Base-by-base conservation (phyloP, 2,113 vertebrate genomes). In the Crotalus helleri region DNA sequence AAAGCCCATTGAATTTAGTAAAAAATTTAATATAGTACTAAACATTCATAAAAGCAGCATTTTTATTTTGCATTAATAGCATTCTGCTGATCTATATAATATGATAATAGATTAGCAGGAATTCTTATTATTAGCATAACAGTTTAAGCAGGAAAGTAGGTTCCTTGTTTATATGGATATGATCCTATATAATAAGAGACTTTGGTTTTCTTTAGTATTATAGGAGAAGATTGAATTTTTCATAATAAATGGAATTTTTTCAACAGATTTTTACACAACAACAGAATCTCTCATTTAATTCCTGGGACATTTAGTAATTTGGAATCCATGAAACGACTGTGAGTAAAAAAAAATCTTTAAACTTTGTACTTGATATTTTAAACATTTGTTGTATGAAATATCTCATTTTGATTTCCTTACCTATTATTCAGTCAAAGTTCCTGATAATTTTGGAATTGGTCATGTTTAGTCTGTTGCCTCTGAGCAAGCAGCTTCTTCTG, bases 241-340 rank as follows among this genome's bases (percentile, higher is more conserved):
- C 54, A 93, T 94, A 39, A 90, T 94, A 91, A 33, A 81, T 92
- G 3, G 1, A 1, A 94, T 91, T 11, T 95, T 33, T 93, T 95
- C 94, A 85, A 96, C 97, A 99, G 99, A 94, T 99, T 99, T 98
- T 98, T 99, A 92, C 99, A 99, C 97, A 99, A 99, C 98, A 99
- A 99, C 97, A 98, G 98, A 96, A 99, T 99, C 94, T 98, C 98
- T 92, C 98, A 99, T 89, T 98, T 99, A 29, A 98, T 98, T 94
- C 98, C 98, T 0, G 99, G 99, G 95, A 99, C 99, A 1, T 99
- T 99, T 97, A 98, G 97, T 94, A 98, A 99, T 94, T 97, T 99
- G 95, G 98, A 98, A 95, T 98, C 99, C 90, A 99, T 99, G 99
- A 99, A 99, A 94, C 98, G 99, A 96, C 94, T 99, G 99, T 99